Conservation (phyloP, 1,140 invertebrate species). For the Choristoneura fumiferana region DNA sequence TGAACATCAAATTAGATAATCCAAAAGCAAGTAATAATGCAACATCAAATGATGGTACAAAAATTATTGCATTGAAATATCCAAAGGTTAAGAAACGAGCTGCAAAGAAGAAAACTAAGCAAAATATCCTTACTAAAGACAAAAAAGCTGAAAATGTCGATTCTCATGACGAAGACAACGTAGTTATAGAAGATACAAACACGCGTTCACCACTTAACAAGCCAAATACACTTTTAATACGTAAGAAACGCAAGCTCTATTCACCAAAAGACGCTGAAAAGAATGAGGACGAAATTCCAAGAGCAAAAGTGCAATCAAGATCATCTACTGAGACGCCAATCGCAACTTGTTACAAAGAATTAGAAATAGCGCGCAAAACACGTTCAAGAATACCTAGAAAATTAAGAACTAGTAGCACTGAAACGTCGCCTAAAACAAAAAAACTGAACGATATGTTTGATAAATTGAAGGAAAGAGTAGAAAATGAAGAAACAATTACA, state of each 20-base stretch:
- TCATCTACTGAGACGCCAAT: constrained; percentile 20
- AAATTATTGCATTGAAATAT: constrained; percentile 33
- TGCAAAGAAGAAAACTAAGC: constrained; percentile 29
- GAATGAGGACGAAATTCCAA: constrained; percentile 24
- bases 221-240: neutral
- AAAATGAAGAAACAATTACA: constrained; percentile 34
- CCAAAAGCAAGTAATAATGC: constrained; percentile 16
- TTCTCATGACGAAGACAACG: neutral
- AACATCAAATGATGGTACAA: constrained; percentile 9
- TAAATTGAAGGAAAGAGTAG: constrained; percentile 40
- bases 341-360: constrained; percentile 50
- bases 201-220: neutral
- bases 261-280: constrained; percentile 51
- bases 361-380: constrained; percentile 42
- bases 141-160: neutral
- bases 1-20: constrained; percentile 10
- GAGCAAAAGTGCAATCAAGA: neutral
- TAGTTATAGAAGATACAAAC: neutral
- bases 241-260: constrained; percentile 56
- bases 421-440: constrained; percentile 40
- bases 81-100: constrained; percentile 24
- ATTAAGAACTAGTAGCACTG: constrained; percentile 20
- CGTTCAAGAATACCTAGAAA: constrained; percentile 31
- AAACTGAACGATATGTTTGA: constrained; percentile 54
- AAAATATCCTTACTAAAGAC: constrained; percentile 35